A percentile compares a stretch with the other conserved stretches of the same genome.
phyloP scores from a whole-genome alignment of 2,113 vertebrate species.

The Puffinus mauretanicus region DNA sequence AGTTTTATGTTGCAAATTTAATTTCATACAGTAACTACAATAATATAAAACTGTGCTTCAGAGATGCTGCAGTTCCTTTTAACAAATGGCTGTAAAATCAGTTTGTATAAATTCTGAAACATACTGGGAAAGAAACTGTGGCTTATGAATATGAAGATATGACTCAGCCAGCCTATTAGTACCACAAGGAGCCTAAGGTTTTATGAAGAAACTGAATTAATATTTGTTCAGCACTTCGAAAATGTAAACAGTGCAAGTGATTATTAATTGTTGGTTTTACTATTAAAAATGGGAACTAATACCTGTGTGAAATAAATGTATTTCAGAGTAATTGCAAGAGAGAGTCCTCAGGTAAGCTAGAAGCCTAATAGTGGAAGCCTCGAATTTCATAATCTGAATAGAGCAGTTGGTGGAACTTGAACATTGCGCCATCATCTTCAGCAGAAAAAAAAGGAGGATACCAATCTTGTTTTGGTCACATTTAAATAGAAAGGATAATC shows the following conservation, averaged over 20 bases:
- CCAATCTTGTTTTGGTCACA: not conserved
- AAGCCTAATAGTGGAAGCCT: not conserved
- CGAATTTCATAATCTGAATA: not conserved
- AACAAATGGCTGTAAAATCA: not conserved
- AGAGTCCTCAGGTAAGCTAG: not conserved
- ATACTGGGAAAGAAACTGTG: not conserved
- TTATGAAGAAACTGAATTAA: not conserved
- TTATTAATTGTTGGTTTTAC: slow-evolving; percentile 22
- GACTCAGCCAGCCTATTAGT: slow-evolving; percentile 24
- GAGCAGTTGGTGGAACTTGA: not conserved
- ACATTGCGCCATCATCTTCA: not conserved
- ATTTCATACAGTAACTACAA: not conserved
- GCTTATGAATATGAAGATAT: slow-evolving; percentile 16
- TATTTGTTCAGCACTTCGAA: slow-evolving; percentile 30
- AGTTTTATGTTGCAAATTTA: not conserved
- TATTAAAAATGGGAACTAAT: not conserved
- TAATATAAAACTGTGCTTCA: not conserved
- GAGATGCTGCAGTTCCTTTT: not conserved
- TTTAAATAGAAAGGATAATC: not conserved
- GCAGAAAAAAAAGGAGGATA: not conserved
- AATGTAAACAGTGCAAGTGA: not conserved
- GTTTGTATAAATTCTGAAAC: not conserved
- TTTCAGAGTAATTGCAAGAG: not conserved
- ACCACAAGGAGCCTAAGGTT: not conserved
- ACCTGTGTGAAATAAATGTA: not conserved